These are phyloP conservation scores for Drosophila tripunctata DNA, from an alignment of 2,888 invertebrate genomes.

Conservation along the genomic window DNA sequence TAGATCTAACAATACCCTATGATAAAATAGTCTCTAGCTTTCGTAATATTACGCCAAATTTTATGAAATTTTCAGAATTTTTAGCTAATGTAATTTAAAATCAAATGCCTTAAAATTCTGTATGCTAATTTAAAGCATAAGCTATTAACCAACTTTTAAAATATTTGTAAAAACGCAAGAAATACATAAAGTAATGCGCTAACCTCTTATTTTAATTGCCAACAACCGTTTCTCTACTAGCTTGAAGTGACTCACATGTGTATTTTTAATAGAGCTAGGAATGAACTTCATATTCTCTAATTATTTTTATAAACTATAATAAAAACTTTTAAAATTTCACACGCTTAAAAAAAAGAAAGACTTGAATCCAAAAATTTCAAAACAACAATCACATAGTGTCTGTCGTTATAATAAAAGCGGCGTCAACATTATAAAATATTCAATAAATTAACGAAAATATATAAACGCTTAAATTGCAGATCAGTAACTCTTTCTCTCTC, in stretches of 20 bases:
- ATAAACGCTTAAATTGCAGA: slow-evolving; percentile 60
- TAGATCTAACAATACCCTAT: no score
- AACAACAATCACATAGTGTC: slow-evolving; percentile 40
- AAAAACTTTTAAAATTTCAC: slow-evolving; percentile 4
- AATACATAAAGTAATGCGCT: no score
- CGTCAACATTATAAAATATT: slow-evolving; percentile 53
- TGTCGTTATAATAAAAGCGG: slow-evolving; percentile 38
- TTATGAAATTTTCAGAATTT: neutral
- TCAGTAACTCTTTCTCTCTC: no score
- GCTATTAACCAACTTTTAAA: no score
- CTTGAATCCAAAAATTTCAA: slow-evolving; percentile 13
- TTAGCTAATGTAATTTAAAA: neutral
- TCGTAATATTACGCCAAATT: neutral
- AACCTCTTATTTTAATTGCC: no score
- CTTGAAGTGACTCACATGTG: neutral
- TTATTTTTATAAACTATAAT: slow-evolving; percentile 14
- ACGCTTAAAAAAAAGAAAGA: no score
- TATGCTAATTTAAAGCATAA: no score
- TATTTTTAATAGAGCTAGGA: neutral
- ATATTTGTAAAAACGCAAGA: neutral
- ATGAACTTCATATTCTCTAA: neutral
- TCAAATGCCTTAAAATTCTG: neutral
- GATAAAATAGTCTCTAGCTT: no score
- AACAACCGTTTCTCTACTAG: no score
- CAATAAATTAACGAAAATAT: slow-evolving; percentile 65